Evolutionary conservation across 37 sponge, comb jelly and placozoan genomes (phyloP).

Genomic region (Lycopodina hypogea): DNA sequence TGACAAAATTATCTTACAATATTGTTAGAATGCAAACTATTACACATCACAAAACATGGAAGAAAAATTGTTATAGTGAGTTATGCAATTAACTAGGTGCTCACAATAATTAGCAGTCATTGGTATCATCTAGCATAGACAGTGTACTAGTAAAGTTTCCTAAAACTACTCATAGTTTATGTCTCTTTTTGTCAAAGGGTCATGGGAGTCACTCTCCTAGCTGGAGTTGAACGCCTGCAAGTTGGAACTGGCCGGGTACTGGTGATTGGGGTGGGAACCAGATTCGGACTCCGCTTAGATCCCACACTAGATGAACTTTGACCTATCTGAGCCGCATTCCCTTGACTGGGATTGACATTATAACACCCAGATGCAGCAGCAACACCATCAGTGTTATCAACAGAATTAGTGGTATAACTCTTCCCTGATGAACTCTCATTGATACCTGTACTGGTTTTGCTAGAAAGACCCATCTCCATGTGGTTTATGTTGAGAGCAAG

Average conservation of each 20-base stretch:
- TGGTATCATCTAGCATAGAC: slow-evolving; percentile 12
- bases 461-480: no score
- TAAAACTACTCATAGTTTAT: slow-evolving; percentile 25
- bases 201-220: background rate
- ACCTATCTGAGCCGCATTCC: no score
- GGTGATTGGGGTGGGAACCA: background rate
- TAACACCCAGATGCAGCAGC: background rate
- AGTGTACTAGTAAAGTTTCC: slow-evolving; percentile 19
- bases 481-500: background rate
- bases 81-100: background rate
- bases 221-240: background rate
- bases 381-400: background rate
- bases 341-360: no score
- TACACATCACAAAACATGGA: background rate
- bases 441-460: background rate
- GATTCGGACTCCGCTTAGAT: background rate
- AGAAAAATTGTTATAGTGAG: background rate
- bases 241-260: background rate
- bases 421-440: background rate
- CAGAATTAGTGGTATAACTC: background rate
- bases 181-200: background rate
- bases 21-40: background rate
- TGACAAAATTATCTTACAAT: no score
- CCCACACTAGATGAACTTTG: no score
- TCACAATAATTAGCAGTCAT: slow-evolving; percentile 20